A percentile compares a stretch with the other conserved stretches of the same genome.
Conservation (phyloP, 1,140 invertebrate genomes). For the Cyphomyrmex costatus region DNA sequence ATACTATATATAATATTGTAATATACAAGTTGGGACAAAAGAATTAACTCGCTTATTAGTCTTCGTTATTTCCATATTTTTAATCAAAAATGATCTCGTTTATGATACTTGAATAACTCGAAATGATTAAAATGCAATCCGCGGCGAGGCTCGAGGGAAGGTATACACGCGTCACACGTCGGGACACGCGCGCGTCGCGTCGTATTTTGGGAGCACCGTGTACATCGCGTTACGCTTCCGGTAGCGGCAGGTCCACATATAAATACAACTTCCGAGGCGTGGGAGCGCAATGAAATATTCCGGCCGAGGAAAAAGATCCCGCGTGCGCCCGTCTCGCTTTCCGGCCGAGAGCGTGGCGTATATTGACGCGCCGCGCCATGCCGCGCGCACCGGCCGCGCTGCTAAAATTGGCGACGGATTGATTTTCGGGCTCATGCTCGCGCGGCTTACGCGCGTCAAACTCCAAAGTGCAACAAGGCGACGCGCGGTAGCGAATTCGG, state of each 20-base stretch:
- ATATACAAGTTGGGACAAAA: too few species aligned
- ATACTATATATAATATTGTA: too few species aligned
- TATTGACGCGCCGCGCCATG: conserved; percentile 37
- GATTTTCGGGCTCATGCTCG: conserved; percentile 51
- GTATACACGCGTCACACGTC: background rate
- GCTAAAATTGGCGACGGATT: conserved; percentile 65
- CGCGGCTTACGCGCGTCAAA: conserved; percentile 51
- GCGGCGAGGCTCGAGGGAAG: background rate
- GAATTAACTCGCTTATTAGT: too few species aligned
- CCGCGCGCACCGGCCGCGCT: background rate
- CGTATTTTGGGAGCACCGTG: conserved; percentile 55
- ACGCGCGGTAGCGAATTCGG: too few species aligned
- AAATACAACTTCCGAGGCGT: conserved; percentile 63
- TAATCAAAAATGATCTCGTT: background rate
- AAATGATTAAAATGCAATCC: background rate
- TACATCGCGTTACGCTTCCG: conserved; percentile 54
- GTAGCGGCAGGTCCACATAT: conserved; percentile 60
- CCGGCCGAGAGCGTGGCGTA: conserved; percentile 25
- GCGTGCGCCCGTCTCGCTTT: conserved; percentile 44
- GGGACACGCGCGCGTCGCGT: conserved; percentile 4
- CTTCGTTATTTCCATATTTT: too few species aligned
- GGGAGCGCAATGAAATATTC: conserved; percentile 63
- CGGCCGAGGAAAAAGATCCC: conserved; percentile 14
- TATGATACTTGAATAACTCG: too few species aligned
- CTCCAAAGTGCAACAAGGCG: conserved; percentile 44